Evolutionary conservation across 2,113 vertebrate genomes (phyloP), one percentile per base, ranked within the genome.

Genomic region (Gnathonemus longibarbis): DNA sequence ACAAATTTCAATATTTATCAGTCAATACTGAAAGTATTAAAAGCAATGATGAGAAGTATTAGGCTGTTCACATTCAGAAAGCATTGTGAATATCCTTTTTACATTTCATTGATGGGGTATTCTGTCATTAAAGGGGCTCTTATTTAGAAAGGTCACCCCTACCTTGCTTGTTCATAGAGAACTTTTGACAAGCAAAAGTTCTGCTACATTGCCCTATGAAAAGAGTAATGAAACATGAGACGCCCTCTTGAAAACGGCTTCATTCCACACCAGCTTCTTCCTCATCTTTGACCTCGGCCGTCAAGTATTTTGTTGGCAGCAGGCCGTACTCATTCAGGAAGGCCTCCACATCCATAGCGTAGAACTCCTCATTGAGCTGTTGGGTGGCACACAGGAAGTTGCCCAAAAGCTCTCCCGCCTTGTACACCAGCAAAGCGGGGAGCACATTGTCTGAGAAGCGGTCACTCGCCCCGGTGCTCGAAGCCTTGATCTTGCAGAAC

Each of bases 291-390:
- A 94, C 70, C 52, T 93, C 87, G 0, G 93, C 94, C 6, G 93
- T 93, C 0, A 96, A 88, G 90, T 97, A 97, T 92, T 96, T 98
- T 91, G 98, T 97, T 0, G 98, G 98, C 88, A 99, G 94, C 93
- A 99, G 93, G 91, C 98, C 98, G 7, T 99, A 99, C 91, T 98
- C 98, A 84, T 98, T 98, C 88, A 99, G 96, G 94, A 99, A 99
- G 21, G 96, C 94, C 92, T 99, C 98, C 87, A 99, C 97, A 91
- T 99, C 98, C 1, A 95, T 96, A 48, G 98, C 97, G 90, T 98
- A 98, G 93, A 99, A 99, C 92, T 99, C 97, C 92, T 97, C 96
- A 0, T 92, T 96, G 84, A 99, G 96, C 87, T 98, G 97, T 93
- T 98, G 96, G 0, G 95, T 95, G 91, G 98, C 92, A 39, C 96